These are phyloP conservation scores for Fratercula arctica DNA, from an alignment of 2,797 vertebrate species.

Conservation along the genomic window DNA sequence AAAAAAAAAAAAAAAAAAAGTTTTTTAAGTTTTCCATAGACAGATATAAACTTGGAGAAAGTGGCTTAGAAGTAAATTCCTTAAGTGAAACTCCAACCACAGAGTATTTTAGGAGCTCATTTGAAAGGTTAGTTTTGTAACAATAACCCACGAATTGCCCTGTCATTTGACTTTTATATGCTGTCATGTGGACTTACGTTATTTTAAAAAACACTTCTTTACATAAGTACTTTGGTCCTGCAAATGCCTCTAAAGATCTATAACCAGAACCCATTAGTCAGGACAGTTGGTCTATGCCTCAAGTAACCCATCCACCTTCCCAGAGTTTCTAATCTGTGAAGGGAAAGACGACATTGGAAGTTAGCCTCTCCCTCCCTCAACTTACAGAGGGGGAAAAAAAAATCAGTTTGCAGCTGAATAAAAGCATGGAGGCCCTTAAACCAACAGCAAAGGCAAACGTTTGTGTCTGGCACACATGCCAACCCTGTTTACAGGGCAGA, in stretches of 20 bases:
- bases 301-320: neutral
- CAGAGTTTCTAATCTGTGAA: neutral
- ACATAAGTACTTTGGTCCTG: conserved; percentile 20
- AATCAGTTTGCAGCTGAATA: neutral
- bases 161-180: conserved; percentile 38
- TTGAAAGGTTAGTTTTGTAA: conserved; percentile 42
- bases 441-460: neutral
- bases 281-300: neutral
- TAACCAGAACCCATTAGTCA: neutral
- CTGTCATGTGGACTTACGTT: neutral
- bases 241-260: conserved; percentile 7
- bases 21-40: conserved; percentile 3
- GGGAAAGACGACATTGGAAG: neutral
- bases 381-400: neutral
- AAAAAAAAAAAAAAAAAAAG: neutral
- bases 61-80: conserved; percentile 42
- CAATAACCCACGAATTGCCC: conserved; percentile 17
- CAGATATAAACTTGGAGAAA: conserved; percentile 9
- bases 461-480: neutral
- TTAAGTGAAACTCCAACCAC: neutral
- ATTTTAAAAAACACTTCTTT: conserved; percentile 26
- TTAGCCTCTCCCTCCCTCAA: neutral
- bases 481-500: neutral
- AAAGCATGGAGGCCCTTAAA: neutral
- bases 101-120: neutral